These are phyloP conservation scores for Percopsis omiscomaycus DNA, from an alignment of 2,797 vertebrate genomes.

Conservation along the genomic window DNA sequence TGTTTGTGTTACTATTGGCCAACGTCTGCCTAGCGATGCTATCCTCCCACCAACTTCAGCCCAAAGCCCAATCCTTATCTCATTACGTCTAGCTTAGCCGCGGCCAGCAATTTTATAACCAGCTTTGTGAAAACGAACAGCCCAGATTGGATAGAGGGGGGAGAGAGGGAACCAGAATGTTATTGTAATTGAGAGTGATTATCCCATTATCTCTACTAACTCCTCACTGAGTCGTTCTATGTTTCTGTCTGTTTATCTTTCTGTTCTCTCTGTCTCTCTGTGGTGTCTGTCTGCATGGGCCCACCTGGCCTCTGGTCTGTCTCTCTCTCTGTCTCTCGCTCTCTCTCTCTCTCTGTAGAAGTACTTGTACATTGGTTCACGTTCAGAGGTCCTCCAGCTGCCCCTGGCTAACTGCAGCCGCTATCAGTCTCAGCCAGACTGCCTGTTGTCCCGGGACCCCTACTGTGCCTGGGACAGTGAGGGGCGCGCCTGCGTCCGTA, in stretches of 20 bases:
- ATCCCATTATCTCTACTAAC: conserved; percentile 71
- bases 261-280: conserved; percentile 48
- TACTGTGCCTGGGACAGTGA: conserved; percentile 85
- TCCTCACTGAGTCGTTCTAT: conserved; percentile 50
- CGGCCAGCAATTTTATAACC: conserved; percentile 60
- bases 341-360: conserved; percentile 60
- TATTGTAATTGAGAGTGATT: conserved; percentile 77
- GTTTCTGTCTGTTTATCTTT: conserved; percentile 50
- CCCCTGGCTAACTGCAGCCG: conserved; percentile 85
- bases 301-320: conserved; percentile 43
- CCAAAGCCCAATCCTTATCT: conserved; percentile 65
- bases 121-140: conserved; percentile 60
- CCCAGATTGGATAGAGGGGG: conserved; percentile 61
- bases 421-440: conserved; percentile 83
- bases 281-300: conserved; percentile 38
- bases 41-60: conserved; percentile 16
- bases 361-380: conserved; percentile 82
- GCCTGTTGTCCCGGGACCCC: conserved; percentile 81
- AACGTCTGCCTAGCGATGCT: conserved; percentile 25
- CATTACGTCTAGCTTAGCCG: conserved; percentile 65
- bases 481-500: conserved; percentile 80
- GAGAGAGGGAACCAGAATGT: conserved; percentile 50
- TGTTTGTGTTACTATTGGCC: conserved; percentile 18
- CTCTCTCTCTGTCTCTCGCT: conserved; percentile 16
- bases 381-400: conserved; percentile 82